Evolutionary conservation across 35 echinoderm and acorn worm species (phyloP), one percentile per base, ranked within the genome.

Genomic region (Apostichopus parvimensis): DNA sequence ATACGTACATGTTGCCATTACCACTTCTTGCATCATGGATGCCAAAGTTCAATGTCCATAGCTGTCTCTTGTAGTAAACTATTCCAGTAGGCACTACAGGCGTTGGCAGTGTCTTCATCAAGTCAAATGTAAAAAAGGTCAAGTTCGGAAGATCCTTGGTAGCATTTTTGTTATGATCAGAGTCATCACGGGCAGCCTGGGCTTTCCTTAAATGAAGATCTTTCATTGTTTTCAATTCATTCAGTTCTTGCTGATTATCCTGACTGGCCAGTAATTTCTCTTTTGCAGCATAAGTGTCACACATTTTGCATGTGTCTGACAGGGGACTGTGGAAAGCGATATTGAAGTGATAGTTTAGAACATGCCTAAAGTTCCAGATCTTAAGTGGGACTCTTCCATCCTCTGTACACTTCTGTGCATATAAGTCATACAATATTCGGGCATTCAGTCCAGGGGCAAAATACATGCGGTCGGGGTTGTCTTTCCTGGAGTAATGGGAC

Each of bases 61-160:
- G 77, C 17, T 78, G 77, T 17, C 77, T 78, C 77, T 78, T 78
- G 77, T 78, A 78, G 77, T 78, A 78, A 22, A 78, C 77, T 78
- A 78, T 78, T 9, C 77, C 77, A 17, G 77, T 78, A 9, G 77
- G 77, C 77, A 78, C 20, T 9, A 78, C 10, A 78, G 77, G 77
- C 8, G 77, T 78, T 78, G 77, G 77, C 28, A 78, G 77, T 78
- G 77, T 78, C 77, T 78, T 78, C 10, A 78, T 78, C 28, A 78
- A 78, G 17, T 78, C 77, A 78, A 78, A 78, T 24, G 77, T 78
- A 0, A 78, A 78, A 17, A 78, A 78, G 8, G 77, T 78, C 77
- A 78, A 78, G 77, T 78, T 78, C 28, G 77, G 20, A 45, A 6
- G 9, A 78, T 78, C 28, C 28, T 78, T 78, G 77, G 77, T 17